Base-by-base conservation (phyloP, 2,113 vertebrate species). In the Alexandromys fortis region DNA sequence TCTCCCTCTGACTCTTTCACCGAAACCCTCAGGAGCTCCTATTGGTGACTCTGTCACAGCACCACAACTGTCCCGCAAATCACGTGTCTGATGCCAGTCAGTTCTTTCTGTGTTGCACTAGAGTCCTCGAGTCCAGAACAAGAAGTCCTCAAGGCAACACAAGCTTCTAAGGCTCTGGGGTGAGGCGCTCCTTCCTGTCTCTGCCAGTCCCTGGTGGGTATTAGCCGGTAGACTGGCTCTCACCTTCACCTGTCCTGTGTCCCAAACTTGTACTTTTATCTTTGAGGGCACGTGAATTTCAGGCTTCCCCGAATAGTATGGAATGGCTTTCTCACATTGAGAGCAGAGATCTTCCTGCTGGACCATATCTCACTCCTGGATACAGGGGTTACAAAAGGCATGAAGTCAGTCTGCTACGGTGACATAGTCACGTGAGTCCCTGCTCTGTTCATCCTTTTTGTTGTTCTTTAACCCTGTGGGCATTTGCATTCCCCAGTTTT, bases 331-430 rank as follows among this genome's bases (percentile, higher is more conserved):
- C 58, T 72, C 13, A n/a, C 0, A 22, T 38, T 9, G 4, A 8
- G 30, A 79, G 28, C 65, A 22, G n/a, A 61, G 38, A 19, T 13
- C 13, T 16, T 9, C 10, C 67, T 33, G 47, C 33, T 24, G 49
- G 67, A 13, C 17, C 8, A 30, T 35, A 38, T 33, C 72, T 13
- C 12, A 1, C 30, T 67, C 33, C 19, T 33, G 45, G 47, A 24
- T 7, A 24, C 12, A 8, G 0, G 24, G 45, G 17, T 6, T 21
- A 28, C 38, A 30, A 38, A 26, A 5, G 5, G 19, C 22, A 1
- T 19, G 0, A 67, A 0, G 49, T 52, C 8, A 4, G 3, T 11
- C 1, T 45, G n/a, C n/a, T 42, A 3, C 17, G 28, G 2, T 2
- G 24, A 3, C 26, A 1, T 4, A 65, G 38, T 35, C 52, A 14